Conservation (phyloP, 2,888 invertebrate genomes). For the Dasysyrphus tricinctus region DNA sequence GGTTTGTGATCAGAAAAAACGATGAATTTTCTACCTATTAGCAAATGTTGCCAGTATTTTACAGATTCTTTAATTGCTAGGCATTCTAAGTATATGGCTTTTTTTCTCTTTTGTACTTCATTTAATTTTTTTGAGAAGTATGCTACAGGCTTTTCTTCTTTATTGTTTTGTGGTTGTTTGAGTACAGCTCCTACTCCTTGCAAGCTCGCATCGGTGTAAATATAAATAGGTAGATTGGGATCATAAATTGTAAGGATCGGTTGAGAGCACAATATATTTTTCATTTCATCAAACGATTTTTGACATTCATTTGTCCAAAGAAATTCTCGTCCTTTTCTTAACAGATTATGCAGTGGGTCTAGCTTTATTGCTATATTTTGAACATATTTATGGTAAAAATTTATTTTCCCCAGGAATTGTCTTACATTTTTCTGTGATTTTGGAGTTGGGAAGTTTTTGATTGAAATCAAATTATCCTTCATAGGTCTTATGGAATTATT, state of each 20-base stretch:
- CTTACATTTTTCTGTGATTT: slow-evolving; percentile 8
- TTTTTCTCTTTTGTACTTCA: slow-evolving; percentile 35
- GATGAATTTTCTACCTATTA: slow-evolving; percentile 1
- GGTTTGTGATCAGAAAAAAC: not conserved
- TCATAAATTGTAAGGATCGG: no score
- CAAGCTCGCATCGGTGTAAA: no score
- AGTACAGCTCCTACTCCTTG: not conserved
- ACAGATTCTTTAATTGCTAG: slow-evolving; percentile 15
- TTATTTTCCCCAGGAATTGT: no score
- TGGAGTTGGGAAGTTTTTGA: no score
- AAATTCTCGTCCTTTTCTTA: slow-evolving; percentile 1
- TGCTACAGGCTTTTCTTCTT: not conserved
- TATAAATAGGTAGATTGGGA: no score
- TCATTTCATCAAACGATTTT: no score
- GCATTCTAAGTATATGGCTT: slow-evolving; percentile 30
- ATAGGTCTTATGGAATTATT: no score
- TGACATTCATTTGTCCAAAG: no score
- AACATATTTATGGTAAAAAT: no score
- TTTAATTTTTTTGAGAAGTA: not conserved
- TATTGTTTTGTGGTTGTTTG: not conserved
- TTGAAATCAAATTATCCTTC: no score
- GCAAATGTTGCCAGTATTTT: slow-evolving; percentile 13
- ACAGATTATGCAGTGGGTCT: not conserved
- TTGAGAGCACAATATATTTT: no score
- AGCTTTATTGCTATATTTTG: no score